Base-by-base conservation (phyloP, 2,888 invertebrate genomes). In the Synergus itoensis region DNA sequence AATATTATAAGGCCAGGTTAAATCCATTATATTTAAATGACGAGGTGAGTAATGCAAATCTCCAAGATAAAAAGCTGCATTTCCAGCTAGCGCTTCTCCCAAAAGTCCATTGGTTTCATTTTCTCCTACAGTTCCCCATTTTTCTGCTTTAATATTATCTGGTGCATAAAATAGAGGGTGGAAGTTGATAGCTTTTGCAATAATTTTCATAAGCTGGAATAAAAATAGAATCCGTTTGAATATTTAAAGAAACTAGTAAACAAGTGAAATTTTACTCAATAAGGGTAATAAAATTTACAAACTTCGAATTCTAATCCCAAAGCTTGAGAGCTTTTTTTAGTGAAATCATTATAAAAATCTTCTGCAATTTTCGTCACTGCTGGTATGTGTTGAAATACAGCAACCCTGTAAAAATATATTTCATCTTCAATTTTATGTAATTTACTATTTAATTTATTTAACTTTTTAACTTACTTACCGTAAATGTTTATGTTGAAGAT, bases 1-100 rank as follows among this genome's bases (percentile, higher is more conserved):
- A 0, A 96, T 95, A n/a, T 95, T 96, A 83, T 97, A 97, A 0
- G 97, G 96, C 69, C 94, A 93, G 77, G 96, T 96, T 60, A 97
- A 92, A 90, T 97, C 97, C 86, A 96, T 94, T 65, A 95, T 91
- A 73, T 94, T 94, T 69, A 95, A 90, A 86, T 96, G 94, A 86
- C 95, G 94, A 0, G 95, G 94, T 0, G 95, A 96, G 83, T 97
- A 95, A 89, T 97, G 95, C 41, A 97, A 93, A 92, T 97, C 96
- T 0, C 96, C 97, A 16, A 97, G 92, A 18, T 95, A 96, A 77
- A 97, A 92, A 86, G 96, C 95, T 0, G 97, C 96, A 77, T 92
- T 92, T 1, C 95, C 94, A 48, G 93, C 92, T 0, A 94, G 94
- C 93, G 96, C 95, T 93, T 97, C 96, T 0, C 96, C 96, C 64